Percentiles rank a stretch among this genome's conserved stretches.
These are phyloP conservation scores for Gnathonemus longibarbis DNA, from an alignment of 2,113 vertebrate genomes.

Conservation along the genomic window DNA sequence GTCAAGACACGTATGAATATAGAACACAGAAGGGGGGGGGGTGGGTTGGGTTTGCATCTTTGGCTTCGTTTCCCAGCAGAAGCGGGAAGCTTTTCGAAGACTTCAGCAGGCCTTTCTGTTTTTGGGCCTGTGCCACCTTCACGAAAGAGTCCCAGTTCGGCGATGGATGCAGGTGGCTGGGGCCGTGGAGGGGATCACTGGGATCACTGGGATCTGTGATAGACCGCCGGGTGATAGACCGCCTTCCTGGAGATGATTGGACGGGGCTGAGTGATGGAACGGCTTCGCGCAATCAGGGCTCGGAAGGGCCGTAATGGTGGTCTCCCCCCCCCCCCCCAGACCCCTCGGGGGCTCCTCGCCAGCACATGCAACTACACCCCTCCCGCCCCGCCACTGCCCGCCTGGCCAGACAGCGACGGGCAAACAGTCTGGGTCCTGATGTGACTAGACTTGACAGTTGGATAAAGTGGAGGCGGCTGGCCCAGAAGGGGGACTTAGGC, in stretches of 20 bases:
- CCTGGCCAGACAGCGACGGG: slow-evolving; percentile 27
- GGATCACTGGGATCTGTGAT: slow-evolving; percentile 2
- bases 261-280: neutral
- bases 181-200: slow-evolving; percentile 19
- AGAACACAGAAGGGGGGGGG: neutral
- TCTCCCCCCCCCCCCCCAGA: neutral
- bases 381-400: slow-evolving; percentile 10
- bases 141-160: slow-evolving; percentile 42
- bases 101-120: neutral
- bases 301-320: neutral
- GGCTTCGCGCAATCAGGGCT: neutral
- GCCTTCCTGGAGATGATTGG: neutral
- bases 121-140: neutral
- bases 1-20: neutral
- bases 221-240: neutral
- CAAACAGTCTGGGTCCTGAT: slow-evolving; percentile 23
- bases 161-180: slow-evolving; percentile 5
- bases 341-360: neutral
- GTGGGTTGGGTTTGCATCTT: neutral
- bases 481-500: neutral
- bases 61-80: neutral
- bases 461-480: neutral
- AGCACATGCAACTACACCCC: neutral
- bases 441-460: slow-evolving; percentile 7
- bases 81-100: neutral